These are phyloP conservation scores for Pseudonaja textilis DNA, from an alignment of 2,113 vertebrate genomes.

Conservation along the genomic window DNA sequence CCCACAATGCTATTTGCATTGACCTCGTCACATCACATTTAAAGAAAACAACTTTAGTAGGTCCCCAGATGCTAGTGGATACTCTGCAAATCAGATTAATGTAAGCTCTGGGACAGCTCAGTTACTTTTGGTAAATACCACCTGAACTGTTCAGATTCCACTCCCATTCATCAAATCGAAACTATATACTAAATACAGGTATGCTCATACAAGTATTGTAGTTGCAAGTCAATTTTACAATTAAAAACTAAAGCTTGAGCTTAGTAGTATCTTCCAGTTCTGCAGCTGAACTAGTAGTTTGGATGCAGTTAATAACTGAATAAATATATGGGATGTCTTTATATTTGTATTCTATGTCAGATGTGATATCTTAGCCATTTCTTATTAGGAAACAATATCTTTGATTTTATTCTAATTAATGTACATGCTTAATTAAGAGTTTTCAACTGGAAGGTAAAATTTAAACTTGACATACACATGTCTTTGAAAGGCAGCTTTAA, in stretches of 20 bases:
- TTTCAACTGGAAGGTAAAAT: not conserved
- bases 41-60: constrained; percentile 67
- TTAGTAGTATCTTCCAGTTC: not conserved
- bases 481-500: constrained; percentile 50
- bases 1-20: constrained; percentile 39
- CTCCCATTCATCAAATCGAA: not conserved
- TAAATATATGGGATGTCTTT: not conserved
- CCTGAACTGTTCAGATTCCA: constrained; percentile 51
- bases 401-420: not conserved
- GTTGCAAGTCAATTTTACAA: constrained; percentile 23
- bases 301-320: not conserved
- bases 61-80: constrained; percentile 55
- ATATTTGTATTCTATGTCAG: not conserved
- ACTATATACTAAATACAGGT: constrained; percentile 21
- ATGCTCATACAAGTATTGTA: constrained; percentile 37
- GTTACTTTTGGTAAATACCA: constrained; percentile 63
- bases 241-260: constrained; percentile 44
- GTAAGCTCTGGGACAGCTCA: constrained; percentile 63
- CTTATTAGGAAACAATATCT: not conserved
- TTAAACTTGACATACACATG: constrained; percentile 5
- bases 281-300: not conserved
- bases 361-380: not conserved
- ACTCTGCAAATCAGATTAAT: constrained; percentile 69
- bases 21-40: constrained; percentile 63
- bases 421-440: constrained; percentile 33